These are phyloP conservation scores for Dromaius novaehollandiae DNA, from an alignment of 2,113 vertebrate genomes.

Conservation along the genomic window DNA sequence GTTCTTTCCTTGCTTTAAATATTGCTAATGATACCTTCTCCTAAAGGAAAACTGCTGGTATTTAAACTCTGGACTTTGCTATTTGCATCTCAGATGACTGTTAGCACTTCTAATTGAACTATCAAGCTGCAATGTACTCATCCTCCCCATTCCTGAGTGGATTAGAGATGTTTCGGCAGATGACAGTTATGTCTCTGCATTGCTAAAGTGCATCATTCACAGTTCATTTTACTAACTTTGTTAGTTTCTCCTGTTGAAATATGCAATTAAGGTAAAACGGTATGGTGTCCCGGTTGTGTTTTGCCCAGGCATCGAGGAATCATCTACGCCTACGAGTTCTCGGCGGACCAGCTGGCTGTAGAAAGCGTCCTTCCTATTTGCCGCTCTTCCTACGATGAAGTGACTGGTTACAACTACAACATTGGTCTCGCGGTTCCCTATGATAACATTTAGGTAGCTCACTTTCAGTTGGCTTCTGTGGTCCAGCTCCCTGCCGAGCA, in stretches of 20 bases:
- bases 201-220: not conserved
- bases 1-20: not conserved
- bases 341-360: constrained; percentile 76
- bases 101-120: not conserved
- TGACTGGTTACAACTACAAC: constrained; percentile 87
- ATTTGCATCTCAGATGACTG: constrained; percentile 33
- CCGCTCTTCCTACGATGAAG: constrained; percentile 80
- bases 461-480: not conserved
- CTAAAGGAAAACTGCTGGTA: not conserved
- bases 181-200: not conserved
- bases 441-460: constrained; percentile 67
- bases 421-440: constrained; percentile 87
- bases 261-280: accelerated
- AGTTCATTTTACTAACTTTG: not conserved
- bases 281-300: not conserved
- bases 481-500: not conserved
- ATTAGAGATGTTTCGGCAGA: not conserved
- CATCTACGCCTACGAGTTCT: constrained; percentile 91
- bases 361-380: constrained; percentile 90
- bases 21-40: not conserved
- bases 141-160: not conserved
- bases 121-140: not conserved
- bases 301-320: constrained; percentile 84
- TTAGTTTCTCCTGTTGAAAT: not conserved
- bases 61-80: constrained; percentile 1